A percentile compares a stretch with the other conserved stretches of the same genome.
These are phyloP conservation scores for Leptura quadrifasciata DNA, from an alignment of 2,888 invertebrate genomes.

Conservation along the genomic window DNA sequence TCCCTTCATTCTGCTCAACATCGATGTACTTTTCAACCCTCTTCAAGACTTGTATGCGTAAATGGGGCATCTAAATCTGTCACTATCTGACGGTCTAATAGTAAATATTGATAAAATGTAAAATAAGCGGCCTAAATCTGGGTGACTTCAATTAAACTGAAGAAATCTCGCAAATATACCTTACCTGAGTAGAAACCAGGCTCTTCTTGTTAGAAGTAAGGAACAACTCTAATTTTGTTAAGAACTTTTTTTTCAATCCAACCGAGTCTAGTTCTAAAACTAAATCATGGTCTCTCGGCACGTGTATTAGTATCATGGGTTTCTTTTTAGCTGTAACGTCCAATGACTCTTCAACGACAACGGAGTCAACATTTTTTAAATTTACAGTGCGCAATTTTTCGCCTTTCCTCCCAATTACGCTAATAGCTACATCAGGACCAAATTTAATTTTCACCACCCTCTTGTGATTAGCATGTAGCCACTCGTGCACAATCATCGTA, in stretches of 20 bases:
- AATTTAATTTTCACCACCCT: conserved; percentile 92
- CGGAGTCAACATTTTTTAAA: conserved; percentile 84
- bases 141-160: no score
- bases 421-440: conserved; percentile 90
- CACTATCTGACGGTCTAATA: no score
- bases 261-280: conserved; percentile 92
- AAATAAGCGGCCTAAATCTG: no score
- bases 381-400: conserved; percentile 91
- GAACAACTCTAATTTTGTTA: conserved; percentile 91
- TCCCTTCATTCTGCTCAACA: no score
- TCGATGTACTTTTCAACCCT: no score
- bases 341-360: conserved; percentile 93
- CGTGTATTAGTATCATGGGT: conserved; percentile 87
- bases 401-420: conserved; percentile 93
- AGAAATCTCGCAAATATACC: no score
- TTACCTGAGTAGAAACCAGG: conserved; percentile 82
- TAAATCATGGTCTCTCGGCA: conserved; percentile 93
- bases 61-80: no score
- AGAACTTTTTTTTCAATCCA: conserved; percentile 88
- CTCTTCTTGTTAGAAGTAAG: conserved; percentile 89
- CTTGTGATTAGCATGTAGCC: conserved; percentile 94
- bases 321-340: conserved; percentile 84
- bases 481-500: conserved; percentile 94
- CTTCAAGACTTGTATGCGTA: no score
- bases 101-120: no score